Percentiles rank a stretch among this genome's conserved stretches.
phyloP scores from a whole-genome alignment of 2,797 vertebrate species.

The Cyclura pinguis region DNA sequence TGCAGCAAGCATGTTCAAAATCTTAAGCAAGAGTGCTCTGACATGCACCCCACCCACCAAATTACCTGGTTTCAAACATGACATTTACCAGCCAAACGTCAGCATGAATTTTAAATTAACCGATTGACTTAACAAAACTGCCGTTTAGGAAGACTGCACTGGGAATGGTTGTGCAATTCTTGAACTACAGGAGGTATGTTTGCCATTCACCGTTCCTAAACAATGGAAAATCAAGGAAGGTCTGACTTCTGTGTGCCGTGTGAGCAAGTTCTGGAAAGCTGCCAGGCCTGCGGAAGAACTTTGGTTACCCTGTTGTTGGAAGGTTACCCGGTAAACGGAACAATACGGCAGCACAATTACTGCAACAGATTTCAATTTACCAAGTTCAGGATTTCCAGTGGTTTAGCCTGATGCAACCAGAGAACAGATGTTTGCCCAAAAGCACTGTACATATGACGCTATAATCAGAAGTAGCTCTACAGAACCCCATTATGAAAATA shows the following conservation, averaged over 20 bases:
- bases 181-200: background rate
- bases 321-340: slow-evolving; percentile 23
- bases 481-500: background rate
- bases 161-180: background rate
- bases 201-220: slow-evolving; percentile 11
- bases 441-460: background rate
- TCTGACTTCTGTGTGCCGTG: background rate
- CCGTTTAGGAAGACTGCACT: too few species aligned
- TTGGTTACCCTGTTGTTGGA: background rate
- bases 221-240: background rate
- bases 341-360: background rate
- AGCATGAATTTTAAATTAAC: background rate
- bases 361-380: background rate
- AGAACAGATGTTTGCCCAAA: background rate
- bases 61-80: background rate
- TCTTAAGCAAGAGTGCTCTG: slow-evolving; percentile 1
- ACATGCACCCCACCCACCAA: background rate
- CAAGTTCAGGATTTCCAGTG: background rate
- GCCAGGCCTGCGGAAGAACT: background rate
- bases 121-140: background rate
- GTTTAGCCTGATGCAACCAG: background rate
- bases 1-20: background rate
- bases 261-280: background rate
- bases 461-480: background rate
- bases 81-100: background rate